Base-by-base conservation (phyloP, 92 coral and sea anemone species). In the Pocillopora meandrina region DNA sequence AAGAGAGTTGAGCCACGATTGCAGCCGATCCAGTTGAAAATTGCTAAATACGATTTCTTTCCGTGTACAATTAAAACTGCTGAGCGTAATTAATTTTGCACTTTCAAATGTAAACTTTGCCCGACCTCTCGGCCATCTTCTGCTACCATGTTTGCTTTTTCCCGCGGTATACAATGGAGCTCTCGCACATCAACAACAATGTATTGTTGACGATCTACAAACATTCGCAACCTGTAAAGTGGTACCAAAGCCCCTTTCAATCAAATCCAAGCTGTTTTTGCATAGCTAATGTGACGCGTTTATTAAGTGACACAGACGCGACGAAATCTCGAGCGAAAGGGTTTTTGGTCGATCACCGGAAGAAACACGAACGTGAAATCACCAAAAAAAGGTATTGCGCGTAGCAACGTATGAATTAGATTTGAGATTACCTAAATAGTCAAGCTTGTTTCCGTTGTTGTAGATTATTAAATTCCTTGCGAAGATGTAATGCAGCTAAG, bases 181-280 rank as follows among this genome's bases (percentile, higher is more conserved):
- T 55, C 35, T 34, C 78, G 74, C 82, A 72, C 90, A 80, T 65
- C 76, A 63, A 79, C 81, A 78, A 81, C 90, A 87, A 80, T 72
- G 71, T 56, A 72, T 73, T 87, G 90, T 87, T 87, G 87, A 87
- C 90, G 82, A 86, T 78, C 19, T 20, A 72, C 72, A 86, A 77
- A 77, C 85, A 68, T 61, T 86, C 65, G 89, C 78, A 31, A 67
- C 74, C 83, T 72, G 73, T 49, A 58, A 78, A 61, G 79, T 86
- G 82, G 82, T 63, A 81, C 73, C 84, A 65, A 59, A 8, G 60
- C 70, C 66, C 56, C 82, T 67, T 75, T 78, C 82, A 86, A 86
- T 86, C 83, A 86, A 70, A 34, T 73, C 56, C 15, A 19, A 49
- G 36, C 89, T 63, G 49, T 21, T 86, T 86, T 86, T 86, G 89